These are phyloP conservation scores for Macrobrachium rosenbergii DNA, from an alignment of 1,140 invertebrate genomes.

Conservation along the genomic window DNA sequence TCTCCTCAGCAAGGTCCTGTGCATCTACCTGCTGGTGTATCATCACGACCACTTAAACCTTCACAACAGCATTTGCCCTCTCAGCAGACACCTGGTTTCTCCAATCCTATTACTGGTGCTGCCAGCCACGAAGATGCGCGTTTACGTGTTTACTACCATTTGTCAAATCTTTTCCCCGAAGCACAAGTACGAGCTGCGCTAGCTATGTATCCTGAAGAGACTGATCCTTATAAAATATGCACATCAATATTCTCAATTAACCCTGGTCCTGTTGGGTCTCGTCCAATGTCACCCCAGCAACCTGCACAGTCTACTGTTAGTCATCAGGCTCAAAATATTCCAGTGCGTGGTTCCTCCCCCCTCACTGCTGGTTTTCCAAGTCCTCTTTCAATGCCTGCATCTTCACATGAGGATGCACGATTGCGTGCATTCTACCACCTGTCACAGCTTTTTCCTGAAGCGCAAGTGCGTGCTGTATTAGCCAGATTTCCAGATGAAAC, in stretches of 20 bases:
- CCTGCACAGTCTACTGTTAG: constrained; percentile 37
- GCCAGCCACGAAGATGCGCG: constrained; percentile 66
- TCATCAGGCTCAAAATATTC: constrained; percentile 34
- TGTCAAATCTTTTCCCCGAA: constrained; percentile 89
- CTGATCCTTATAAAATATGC: constrained; percentile 89
- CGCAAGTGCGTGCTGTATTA: constrained; percentile 88
- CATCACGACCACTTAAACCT: constrained; percentile 52
- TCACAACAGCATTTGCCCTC: constrained; percentile 8
- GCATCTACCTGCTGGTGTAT: constrained; percentile 64
- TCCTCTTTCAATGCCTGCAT: constrained; percentile 68
- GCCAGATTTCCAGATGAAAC: constrained; percentile 87
- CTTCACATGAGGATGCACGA: constrained; percentile 77
- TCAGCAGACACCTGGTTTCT: constrained; percentile 21
- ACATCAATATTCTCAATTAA: constrained; percentile 79
- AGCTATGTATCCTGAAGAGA: constrained; percentile 88
- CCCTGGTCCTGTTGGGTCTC: constrained; percentile 43
- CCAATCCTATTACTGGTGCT: constrained; percentile 79
- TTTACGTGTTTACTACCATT: constrained; percentile 81
- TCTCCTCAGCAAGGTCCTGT: constrained; percentile 65
- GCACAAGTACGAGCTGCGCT: constrained; percentile 88
- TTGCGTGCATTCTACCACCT: constrained; percentile 86
- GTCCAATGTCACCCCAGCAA: constrained; percentile 62
- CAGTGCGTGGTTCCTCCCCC: constrained; percentile 55
- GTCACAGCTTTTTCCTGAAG: constrained; percentile 87
- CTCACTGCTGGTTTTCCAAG: constrained; percentile 38